Evolutionary conservation across 2,113 vertebrate genomes (phyloP).

Genomic region (Etheostoma spectabile): DNA sequence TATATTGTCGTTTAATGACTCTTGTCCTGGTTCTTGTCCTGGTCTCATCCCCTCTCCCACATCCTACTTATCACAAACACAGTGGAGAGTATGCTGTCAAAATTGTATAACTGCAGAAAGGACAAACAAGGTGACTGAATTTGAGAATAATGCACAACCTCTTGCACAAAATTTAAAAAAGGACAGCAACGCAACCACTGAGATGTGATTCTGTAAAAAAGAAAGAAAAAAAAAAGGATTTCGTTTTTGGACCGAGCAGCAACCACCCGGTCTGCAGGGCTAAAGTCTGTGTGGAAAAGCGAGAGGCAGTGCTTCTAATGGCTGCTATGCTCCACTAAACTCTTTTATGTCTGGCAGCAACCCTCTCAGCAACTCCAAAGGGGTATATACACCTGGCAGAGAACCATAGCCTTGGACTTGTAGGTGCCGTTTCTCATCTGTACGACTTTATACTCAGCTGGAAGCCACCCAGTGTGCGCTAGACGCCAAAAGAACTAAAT

Average conservation of each 20-base stretch:
- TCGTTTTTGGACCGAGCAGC: neutral
- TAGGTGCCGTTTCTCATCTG: neutral
- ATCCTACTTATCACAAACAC: neutral
- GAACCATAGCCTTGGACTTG: neutral
- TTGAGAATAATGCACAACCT: neutral
- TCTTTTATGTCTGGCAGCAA: neutral
- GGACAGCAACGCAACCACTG: neutral
- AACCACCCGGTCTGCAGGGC: neutral
- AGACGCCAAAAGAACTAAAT: neutral
- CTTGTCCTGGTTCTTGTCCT: no score
- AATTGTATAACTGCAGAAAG: conserved; percentile 2
- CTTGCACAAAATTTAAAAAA: conserved; percentile 1
- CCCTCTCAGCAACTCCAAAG: neutral
- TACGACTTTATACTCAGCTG: neutral
- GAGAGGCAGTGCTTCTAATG: neutral
- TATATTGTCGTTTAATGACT: neutral
- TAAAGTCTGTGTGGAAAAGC: conserved; percentile 1
- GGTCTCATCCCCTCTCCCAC: neutral
- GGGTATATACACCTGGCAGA: neutral
- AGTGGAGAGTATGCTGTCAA: neutral
- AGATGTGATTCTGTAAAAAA: neutral
- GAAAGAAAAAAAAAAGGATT: neutral
- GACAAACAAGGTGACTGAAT: neutral
- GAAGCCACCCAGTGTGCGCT: neutral
- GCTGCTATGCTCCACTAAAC: neutral